Percentiles rank a stretch among this genome's conserved stretches.
Evolutionary conservation across 2,797 vertebrate species (phyloP).

Genomic region (Scolopax rusticola): DNA sequence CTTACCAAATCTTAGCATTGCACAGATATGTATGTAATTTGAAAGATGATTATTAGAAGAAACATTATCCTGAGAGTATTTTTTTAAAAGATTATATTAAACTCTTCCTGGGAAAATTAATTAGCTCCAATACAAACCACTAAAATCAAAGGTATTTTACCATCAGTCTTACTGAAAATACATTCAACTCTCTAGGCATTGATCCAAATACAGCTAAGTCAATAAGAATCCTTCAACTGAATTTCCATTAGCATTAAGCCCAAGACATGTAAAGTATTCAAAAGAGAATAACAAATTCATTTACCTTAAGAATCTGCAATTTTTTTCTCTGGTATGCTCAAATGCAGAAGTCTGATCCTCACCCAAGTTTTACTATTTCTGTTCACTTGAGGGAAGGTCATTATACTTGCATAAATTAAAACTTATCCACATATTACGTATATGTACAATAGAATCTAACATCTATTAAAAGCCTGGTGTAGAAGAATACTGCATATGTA

Average conservation of each 20-base stretch:
- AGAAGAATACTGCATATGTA: neutral
- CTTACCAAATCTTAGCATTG: neutral
- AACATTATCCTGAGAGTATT: neutral
- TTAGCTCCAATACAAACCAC: neutral
- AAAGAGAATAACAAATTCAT: conserved; percentile 10
- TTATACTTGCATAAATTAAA: neutral
- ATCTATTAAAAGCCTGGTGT: neutral
- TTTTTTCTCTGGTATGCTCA: neutral
- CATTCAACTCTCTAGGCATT: neutral
- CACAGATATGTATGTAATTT: neutral
- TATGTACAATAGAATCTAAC: neutral
- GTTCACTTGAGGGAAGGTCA: neutral
- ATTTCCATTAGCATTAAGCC: conserved; percentile 8
- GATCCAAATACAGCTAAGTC: conserved; percentile 21
- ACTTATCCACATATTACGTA: neutral
- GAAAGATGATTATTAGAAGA: neutral
- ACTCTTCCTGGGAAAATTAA: conserved; percentile 8
- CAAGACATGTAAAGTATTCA: neutral
- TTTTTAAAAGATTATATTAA: neutral
- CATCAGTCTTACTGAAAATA: neutral
- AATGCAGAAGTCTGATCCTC: neutral
- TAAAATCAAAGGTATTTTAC: conserved; percentile 30
- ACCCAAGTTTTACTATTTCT: neutral
- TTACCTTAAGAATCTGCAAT: neutral
- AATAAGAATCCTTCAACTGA: conserved; percentile 42